Evolutionary conservation across 64 coral and sea anemone species (phyloP).

Genomic region (Montipora capricornis): DNA sequence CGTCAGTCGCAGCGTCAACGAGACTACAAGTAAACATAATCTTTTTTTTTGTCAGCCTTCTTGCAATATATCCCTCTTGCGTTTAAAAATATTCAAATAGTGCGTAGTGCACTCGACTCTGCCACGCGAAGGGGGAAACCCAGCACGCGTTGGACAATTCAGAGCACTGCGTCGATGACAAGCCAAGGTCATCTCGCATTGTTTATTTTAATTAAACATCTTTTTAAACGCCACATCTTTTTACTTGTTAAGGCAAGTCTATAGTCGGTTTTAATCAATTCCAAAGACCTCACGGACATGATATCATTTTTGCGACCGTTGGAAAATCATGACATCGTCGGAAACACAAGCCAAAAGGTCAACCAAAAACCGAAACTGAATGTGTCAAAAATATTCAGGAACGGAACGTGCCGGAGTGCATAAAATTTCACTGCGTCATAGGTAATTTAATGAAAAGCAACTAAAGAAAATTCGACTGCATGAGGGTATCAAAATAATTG

Average conservation of each 20-base stretch:
- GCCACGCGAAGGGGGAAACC: background rate
- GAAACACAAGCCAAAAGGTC: background rate
- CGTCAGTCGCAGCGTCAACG: background rate
- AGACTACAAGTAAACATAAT: background rate
- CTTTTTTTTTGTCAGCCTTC: background rate
- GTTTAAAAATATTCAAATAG: background rate
- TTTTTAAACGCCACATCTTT: background rate
- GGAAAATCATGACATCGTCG: background rate
- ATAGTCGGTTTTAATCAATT: background rate
- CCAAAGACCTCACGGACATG: background rate
- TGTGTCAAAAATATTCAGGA: background rate
- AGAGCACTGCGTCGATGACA: background rate
- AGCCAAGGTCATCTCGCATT: slow-evolving; percentile 8
- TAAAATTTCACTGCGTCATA: background rate
- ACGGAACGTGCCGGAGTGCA: background rate
- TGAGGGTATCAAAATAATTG: no score
- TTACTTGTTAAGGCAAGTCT: background rate
- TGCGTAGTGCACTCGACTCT: no score
- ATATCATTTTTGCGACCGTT: background rate
- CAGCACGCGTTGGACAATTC: background rate
- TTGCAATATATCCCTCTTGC: background rate
- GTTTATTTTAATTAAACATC: background rate
- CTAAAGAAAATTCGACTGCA: background rate
- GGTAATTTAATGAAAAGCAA: background rate
- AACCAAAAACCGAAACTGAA: no score